These are phyloP conservation scores for Pecten maximus DNA, from an alignment of 2,888 invertebrate species.

Conservation along the genomic window DNA sequence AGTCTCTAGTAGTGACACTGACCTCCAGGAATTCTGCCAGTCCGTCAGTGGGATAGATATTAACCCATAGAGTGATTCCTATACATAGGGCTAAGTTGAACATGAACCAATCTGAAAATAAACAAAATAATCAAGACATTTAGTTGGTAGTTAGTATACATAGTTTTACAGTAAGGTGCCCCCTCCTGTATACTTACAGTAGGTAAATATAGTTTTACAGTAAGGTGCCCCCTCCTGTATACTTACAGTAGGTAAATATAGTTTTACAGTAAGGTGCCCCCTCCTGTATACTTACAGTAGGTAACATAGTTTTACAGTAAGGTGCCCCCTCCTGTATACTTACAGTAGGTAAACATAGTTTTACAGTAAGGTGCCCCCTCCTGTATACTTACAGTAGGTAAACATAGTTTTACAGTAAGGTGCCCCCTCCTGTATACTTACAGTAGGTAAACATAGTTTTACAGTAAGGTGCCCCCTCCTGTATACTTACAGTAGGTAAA, in stretches of 20 bases:
- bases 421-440: conserved; percentile 86
- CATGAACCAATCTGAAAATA: conserved; percentile 86
- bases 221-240: conserved; percentile 89
- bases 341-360: conserved; percentile 86
- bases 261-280: conserved; percentile 89
- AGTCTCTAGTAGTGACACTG: too few species aligned
- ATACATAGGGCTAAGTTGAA: conserved; percentile 85
- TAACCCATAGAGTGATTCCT: conserved; percentile 85
- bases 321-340: conserved; percentile 88
- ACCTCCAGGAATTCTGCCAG: conserved; percentile 77
- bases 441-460: conserved; percentile 87
- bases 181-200: conserved; percentile 61
- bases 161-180: too few species aligned
- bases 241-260: conserved; percentile 85
- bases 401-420: conserved; percentile 89
- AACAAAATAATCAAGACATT: conserved; percentile 37
- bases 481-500: conserved; percentile 84
- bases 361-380: conserved; percentile 90
- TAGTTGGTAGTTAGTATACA: too few species aligned
- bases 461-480: conserved; percentile 90
- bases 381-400: conserved; percentile 83
- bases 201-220: conserved; percentile 87
- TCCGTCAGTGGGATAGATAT: conserved; percentile 83
- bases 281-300: conserved; percentile 84
- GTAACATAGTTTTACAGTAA: conserved; percentile 88